These are phyloP conservation scores for Brienomyrus longianalis DNA, from an alignment of 2,113 vertebrate species.

Conservation along the genomic window DNA sequence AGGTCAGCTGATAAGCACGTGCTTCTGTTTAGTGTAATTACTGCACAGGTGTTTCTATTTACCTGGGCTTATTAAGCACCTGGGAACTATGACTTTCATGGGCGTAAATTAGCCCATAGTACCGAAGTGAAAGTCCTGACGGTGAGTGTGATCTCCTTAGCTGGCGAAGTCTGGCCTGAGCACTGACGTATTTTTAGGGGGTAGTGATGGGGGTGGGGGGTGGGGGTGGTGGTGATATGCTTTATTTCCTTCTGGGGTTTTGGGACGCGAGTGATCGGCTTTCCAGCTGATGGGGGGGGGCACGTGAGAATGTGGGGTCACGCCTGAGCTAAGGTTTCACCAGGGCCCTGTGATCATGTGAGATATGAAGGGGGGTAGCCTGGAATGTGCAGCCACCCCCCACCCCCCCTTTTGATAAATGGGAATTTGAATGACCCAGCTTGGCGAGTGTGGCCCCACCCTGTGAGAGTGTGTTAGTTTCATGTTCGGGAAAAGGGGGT, in stretches of 20 bases:
- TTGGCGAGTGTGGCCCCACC: conserved; percentile 27
- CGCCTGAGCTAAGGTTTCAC: conserved; percentile 48
- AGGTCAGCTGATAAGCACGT: background rate
- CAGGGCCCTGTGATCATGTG: conserved; percentile 43
- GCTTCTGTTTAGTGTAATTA: background rate
- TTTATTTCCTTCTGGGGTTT: conserved; percentile 3
- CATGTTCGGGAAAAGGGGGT: conserved; percentile 45
- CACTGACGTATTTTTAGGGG: background rate
- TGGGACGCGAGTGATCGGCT: conserved; percentile 38
- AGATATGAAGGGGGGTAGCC: conserved; percentile 32
- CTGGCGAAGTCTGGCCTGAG: background rate
- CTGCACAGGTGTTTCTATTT: background rate
- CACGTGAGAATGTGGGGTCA: conserved; percentile 33
- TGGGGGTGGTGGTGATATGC: background rate
- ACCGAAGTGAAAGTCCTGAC: background rate
- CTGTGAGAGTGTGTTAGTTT: conserved; percentile 3
- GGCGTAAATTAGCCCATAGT: background rate
- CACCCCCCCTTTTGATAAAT: conserved; percentile 31
- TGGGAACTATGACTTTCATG: background rate
- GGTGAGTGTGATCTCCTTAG: background rate
- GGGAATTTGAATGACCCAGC: conserved; percentile 48
- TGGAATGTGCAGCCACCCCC: conserved; percentile 42
- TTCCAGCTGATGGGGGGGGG: conserved; percentile 24
- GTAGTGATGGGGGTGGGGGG: background rate
- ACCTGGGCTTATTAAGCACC: background rate